phyloP scores from a whole-genome alignment of 2,113 vertebrate species.

The Agelaius tricolor region DNA sequence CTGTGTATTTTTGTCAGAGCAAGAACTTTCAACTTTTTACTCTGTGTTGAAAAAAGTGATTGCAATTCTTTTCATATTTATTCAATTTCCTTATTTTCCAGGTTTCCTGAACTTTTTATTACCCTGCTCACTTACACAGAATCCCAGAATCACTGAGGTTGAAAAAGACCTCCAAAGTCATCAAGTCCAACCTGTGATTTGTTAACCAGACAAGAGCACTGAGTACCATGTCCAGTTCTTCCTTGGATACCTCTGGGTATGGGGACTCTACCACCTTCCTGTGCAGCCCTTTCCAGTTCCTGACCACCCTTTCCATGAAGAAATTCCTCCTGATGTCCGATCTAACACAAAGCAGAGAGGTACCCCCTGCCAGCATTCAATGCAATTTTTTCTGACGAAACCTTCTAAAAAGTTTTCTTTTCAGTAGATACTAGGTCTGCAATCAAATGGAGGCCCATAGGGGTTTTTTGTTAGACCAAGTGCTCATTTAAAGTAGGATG shows the following conservation, averaged over 20 bases:
- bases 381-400: background rate
- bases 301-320: background rate
- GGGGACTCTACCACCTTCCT: background rate
- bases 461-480: background rate
- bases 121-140: background rate
- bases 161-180: background rate
- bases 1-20: background rate
- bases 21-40: background rate
- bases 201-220: background rate
- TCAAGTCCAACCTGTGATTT: background rate
- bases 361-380: background rate
- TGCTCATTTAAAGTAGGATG: background rate
- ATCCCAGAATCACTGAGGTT: background rate
- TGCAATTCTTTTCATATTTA: background rate
- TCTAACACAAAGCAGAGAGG: background rate
- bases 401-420: background rate
- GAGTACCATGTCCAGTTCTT: fast-evolving
- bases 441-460: background rate
- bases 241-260: background rate
- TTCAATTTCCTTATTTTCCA: background rate
- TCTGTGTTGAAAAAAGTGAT: background rate
- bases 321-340: background rate
- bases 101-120: background rate
- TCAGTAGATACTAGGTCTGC: background rate
- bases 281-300: background rate